phyloP scores from a whole-genome alignment of 2,888 invertebrate species.

The Trissonchulus latispiculum region DNA sequence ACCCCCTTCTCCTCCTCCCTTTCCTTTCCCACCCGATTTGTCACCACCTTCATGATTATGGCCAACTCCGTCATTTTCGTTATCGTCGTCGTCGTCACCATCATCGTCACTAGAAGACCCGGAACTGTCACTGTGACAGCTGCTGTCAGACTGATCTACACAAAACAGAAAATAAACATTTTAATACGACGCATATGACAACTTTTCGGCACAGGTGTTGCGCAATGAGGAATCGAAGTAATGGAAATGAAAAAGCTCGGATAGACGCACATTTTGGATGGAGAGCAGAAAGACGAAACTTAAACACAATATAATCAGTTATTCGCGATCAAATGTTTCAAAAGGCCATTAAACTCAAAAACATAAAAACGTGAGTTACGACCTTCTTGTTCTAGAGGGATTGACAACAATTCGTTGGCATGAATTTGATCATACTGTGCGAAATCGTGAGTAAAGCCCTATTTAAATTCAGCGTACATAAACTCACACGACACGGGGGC shows the following conservation, averaged over 20 bases:
- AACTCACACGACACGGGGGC: too few relatives aligned
- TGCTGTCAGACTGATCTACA: neutral
- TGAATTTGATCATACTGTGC: too few relatives aligned
- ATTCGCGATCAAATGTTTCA: too few relatives aligned
- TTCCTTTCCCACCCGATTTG: constrained; percentile 21
- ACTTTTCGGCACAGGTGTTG: too few relatives aligned
- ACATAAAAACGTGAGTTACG: too few relatives aligned
- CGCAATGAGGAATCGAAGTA: too few relatives aligned
- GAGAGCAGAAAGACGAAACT: neutral
- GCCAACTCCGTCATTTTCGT: neutral
- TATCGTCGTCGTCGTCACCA: neutral
- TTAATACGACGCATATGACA: neutral
- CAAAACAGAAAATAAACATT: neutral
- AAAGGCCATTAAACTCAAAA: neutral
- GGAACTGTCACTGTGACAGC: neutral
- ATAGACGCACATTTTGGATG: too few relatives aligned
- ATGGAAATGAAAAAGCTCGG: too few relatives aligned
- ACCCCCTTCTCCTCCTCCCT: constrained; percentile 28
- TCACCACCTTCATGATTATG: neutral
- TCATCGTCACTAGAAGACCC: neutral
- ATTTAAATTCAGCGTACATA: too few relatives aligned
- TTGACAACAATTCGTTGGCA: too few relatives aligned
- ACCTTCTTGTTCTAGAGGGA: too few relatives aligned
- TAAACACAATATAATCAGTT: neutral
- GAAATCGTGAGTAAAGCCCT: too few relatives aligned